Percentiles rank a stretch among this genome's conserved stretches.
These are phyloP conservation scores for Aphelenchoides bicaudatus DNA, from an alignment of 2,888 invertebrate species.

Conservation along the genomic window DNA sequence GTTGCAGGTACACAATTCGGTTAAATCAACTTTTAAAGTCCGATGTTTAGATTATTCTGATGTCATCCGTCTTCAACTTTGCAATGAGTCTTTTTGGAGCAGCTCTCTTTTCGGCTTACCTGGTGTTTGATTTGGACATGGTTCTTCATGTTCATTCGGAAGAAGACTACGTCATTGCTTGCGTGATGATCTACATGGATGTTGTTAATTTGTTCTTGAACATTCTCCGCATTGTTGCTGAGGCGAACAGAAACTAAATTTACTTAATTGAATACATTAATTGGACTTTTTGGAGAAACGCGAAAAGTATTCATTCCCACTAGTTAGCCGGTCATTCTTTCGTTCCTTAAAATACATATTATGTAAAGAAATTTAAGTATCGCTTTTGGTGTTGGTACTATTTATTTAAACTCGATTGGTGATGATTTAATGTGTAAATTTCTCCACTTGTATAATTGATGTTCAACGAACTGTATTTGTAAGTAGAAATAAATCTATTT, in stretches of 20 bases:
- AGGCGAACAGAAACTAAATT: conserved; percentile 41
- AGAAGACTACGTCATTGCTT: conserved; percentile 82
- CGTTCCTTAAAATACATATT: too few relatives aligned
- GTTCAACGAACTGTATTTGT: too few relatives aligned
- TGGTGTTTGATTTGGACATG: conserved; percentile 79
- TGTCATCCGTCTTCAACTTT: conserved; percentile 72
- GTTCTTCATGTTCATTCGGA: conserved; percentile 64
- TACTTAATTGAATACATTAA: too few relatives aligned
- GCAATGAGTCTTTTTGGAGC: conserved; percentile 72
- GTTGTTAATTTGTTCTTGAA: conserved; percentile 80
- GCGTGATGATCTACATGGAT: conserved; percentile 81
- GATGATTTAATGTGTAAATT: too few relatives aligned
- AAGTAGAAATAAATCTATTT: too few relatives aligned
- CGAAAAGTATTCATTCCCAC: too few relatives aligned
- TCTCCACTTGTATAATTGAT: too few relatives aligned
- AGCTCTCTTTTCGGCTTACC: conserved; percentile 74
- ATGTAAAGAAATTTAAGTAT: too few relatives aligned
- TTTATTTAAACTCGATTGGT: too few relatives aligned
- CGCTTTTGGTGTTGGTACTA: too few relatives aligned
- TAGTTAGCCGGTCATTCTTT: too few relatives aligned
- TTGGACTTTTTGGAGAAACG: too few relatives aligned
- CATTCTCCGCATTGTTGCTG: conserved; percentile 67
- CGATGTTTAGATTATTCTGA: conserved; percentile 71
- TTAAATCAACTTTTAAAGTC: conserved; percentile 11
- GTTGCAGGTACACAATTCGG: conserved; percentile 63